Evolutionary conservation across 2,113 vertebrate genomes (phyloP).

Genomic region (Toxotes jaculatrix): DNA sequence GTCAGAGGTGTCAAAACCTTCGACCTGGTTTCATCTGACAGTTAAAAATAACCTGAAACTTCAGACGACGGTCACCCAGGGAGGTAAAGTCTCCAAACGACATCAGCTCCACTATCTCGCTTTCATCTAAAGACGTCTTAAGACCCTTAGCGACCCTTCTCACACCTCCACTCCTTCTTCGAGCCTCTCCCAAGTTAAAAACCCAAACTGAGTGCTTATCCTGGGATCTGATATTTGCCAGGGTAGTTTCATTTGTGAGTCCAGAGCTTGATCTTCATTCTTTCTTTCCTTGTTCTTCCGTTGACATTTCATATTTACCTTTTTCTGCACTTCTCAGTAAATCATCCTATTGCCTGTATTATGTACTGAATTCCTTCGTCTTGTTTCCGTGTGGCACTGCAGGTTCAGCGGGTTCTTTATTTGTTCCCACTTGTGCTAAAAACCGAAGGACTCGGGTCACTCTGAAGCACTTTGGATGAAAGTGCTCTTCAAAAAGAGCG

Average conservation of each 20-base stretch:
- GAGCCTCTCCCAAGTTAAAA: not conserved
- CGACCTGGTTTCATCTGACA: conserved; percentile 7
- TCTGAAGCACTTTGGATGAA: conserved; percentile 16
- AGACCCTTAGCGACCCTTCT: not conserved
- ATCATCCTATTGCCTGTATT: not conserved
- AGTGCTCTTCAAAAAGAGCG: conserved; percentile 20
- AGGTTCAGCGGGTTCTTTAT: not conserved
- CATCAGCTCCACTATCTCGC: not conserved
- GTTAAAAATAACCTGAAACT: conserved; percentile 29
- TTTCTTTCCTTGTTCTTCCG: no score
- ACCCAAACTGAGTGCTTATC: not conserved
- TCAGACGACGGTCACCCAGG: not conserved
- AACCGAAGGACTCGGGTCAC: not conserved
- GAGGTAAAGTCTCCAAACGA: not conserved
- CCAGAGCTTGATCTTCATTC: not conserved
- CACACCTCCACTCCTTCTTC: not conserved
- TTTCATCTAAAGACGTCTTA: not conserved
- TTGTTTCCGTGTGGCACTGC: not conserved
- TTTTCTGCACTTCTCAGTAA: not conserved
- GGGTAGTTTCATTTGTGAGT: not conserved
- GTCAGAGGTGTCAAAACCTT: conserved; percentile 9
- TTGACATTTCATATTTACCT: not conserved
- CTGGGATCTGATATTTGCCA: not conserved
- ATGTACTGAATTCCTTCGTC: not conserved
- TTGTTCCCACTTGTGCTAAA: conserved; percentile 12